These are phyloP conservation scores for Flexamia atlantica DNA, from an alignment of 2,888 invertebrate genomes.

Conservation along the genomic window DNA sequence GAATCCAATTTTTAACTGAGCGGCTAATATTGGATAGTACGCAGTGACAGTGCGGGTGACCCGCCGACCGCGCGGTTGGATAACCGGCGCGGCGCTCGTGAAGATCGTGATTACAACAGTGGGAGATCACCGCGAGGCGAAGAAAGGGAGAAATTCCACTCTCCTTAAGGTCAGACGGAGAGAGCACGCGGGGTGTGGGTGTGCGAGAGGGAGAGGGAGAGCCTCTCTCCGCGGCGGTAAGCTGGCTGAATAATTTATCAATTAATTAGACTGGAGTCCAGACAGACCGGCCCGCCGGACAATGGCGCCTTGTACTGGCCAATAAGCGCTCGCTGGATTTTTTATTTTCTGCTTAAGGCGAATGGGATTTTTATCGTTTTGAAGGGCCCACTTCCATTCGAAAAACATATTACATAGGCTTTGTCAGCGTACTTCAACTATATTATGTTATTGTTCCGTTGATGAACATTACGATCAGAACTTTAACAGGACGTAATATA, in stretches of 20 bases:
- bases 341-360: too few species aligned
- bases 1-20: too few species aligned
- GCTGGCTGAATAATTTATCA: slow-evolving; percentile 16
- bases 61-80: background rate
- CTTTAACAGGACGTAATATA: too few species aligned
- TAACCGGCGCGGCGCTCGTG: slow-evolving; percentile 9
- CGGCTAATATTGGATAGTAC: too few species aligned
- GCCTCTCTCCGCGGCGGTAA: background rate
- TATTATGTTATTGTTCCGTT: too few species aligned
- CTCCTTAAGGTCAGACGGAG: slow-evolving; percentile 1
- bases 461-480: too few species aligned
- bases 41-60: too few species aligned
- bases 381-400: too few species aligned
- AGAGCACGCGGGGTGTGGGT: background rate
- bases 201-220: background rate
- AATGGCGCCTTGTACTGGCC: background rate
- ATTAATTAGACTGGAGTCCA: slow-evolving; percentile 16
- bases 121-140: background rate
- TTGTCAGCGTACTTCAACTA: too few species aligned
- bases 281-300: background rate
- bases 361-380: too few species aligned
- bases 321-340: background rate
- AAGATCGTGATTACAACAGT: slow-evolving; percentile 1
- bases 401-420: too few species aligned
- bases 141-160: slow-evolving; percentile 33